Evolutionary conservation across 2,113 vertebrate species (phyloP).

Genomic region (Myiagra hebetior): DNA sequence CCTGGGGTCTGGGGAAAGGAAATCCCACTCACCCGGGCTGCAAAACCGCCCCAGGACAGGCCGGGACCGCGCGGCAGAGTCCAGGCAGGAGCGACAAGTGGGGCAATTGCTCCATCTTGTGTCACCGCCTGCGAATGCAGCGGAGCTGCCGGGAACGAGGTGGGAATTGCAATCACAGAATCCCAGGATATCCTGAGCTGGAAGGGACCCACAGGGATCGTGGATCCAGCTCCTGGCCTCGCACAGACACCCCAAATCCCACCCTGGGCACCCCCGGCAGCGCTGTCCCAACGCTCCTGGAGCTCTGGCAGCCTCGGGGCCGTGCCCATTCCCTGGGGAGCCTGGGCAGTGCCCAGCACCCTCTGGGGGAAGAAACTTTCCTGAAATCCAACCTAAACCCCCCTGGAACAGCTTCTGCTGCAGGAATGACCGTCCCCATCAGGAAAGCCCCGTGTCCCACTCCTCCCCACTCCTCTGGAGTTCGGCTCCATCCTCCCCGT

Average conservation of each 20-base stretch:
- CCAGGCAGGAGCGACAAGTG: neutral
- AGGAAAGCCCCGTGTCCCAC: accelerated
- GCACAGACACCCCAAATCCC: neutral
- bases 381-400: accelerated
- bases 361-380: neutral
- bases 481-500: accelerated
- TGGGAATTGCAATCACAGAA: accelerated
- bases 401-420: neutral
- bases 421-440: accelerated
- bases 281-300: accelerated
- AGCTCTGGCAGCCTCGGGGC: neutral
- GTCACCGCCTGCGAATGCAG: neutral
- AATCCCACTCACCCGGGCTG: accelerated
- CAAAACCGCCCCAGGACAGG: accelerated
- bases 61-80: accelerated
- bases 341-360: neutral
- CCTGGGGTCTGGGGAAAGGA: neutral
- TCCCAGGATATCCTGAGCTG: accelerated
- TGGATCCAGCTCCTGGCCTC: accelerated
- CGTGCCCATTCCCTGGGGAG: neutral
- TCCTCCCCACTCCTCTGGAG: neutral
- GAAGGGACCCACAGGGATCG: neutral
- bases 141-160: accelerated
- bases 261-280: neutral
- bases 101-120: constrained; percentile 54